phyloP scores from a whole-genome alignment of 2,113 vertebrate genomes.

The Paradisaea rubra region DNA sequence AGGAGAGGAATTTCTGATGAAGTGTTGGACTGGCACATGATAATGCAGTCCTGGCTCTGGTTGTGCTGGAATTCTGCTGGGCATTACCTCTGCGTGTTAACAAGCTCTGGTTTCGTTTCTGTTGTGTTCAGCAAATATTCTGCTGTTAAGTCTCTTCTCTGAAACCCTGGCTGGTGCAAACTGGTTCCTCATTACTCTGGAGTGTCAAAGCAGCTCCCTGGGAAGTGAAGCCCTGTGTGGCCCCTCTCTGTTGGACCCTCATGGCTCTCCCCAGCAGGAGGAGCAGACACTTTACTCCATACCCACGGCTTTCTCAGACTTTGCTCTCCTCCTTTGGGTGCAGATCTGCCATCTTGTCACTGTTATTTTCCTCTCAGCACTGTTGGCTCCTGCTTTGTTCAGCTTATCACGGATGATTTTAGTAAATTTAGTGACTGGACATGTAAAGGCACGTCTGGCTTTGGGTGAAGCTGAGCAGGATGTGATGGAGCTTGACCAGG shows the following conservation, averaged over 20 bases:
- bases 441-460: not conserved
- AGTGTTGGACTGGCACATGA: not conserved
- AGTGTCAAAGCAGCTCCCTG: not conserved
- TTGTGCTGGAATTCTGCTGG: not conserved
- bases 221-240: not conserved
- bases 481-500: not conserved
- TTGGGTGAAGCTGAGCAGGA: not conserved
- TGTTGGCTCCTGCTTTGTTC: not conserved
- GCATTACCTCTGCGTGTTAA: not conserved
- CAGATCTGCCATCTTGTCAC: not conserved
- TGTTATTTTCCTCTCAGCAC: not conserved
- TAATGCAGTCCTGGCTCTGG: not conserved
- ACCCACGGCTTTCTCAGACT: not conserved
- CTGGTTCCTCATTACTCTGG: not conserved
- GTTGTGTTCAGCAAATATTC: not conserved
- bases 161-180: not conserved
- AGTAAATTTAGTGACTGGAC: not conserved
- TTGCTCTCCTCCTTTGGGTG: not conserved
- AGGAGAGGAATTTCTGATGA: not conserved
- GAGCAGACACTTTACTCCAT: rapidly evolving
- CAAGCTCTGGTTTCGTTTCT: not conserved
- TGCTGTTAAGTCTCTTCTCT: not conserved
- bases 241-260: not conserved
- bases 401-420: not conserved
- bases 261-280: not conserved